These are phyloP conservation scores for Apeira syringaria DNA, from an alignment of 2,888 invertebrate species.

Conservation along the genomic window DNA sequence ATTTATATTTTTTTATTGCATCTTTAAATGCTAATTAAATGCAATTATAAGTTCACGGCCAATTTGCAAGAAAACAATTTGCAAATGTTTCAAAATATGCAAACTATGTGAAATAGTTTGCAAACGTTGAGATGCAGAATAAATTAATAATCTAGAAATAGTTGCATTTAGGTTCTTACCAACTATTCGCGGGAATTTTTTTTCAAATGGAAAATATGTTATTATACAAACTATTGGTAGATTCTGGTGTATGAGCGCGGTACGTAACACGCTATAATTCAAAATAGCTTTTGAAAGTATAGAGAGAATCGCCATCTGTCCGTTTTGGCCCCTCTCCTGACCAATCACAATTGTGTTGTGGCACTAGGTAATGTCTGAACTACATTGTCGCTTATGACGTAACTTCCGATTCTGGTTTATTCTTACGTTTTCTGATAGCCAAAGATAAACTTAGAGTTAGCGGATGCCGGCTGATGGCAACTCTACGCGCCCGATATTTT, in stretches of 20 bases:
- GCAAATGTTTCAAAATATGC: constrained; percentile 27
- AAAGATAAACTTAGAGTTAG: no score
- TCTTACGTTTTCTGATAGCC: no score
- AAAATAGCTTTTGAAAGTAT: no score
- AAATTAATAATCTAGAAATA: no score
- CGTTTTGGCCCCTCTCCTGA: constrained; percentile 4
- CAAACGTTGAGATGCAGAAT: constrained; percentile 22
- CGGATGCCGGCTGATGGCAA: no score
- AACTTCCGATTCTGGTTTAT: background rate
- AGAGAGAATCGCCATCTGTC: constrained; percentile 5
- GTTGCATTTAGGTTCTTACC: no score
- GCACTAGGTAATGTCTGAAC: background rate
- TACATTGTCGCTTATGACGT: constrained; percentile 4
- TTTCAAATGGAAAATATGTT: no score
- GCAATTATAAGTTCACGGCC: constrained; percentile 44
- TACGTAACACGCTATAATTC: background rate
- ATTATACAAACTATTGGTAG: no score
- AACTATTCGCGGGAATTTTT: no score
- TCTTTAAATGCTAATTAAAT: constrained; percentile 36
- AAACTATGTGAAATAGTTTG: constrained; percentile 31
- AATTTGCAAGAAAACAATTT: constrained; percentile 9
- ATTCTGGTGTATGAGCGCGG: no score
- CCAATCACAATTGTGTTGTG: background rate
- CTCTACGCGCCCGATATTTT: no score
- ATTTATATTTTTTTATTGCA: constrained; percentile 13